Evolutionary conservation across 2,888 invertebrate genomes (phyloP), one percentile per base, ranked within the genome.

Genomic region (Volucella inflata): DNA sequence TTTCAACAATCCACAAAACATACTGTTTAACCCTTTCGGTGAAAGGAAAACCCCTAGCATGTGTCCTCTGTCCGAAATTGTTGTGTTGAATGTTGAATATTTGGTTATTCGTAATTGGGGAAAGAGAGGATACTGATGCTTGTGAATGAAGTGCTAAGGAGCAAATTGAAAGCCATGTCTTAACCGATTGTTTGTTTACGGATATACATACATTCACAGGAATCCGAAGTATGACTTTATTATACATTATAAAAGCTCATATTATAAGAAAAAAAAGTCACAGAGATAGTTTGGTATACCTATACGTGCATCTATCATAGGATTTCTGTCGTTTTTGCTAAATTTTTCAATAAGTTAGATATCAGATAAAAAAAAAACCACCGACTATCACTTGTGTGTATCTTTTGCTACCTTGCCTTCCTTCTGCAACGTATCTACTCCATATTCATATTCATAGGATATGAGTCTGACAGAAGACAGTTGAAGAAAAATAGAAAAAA

Each of bases 391-490:
- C 70, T 59, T 76, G 50, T 64, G 65, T 57, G 38, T 64, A 76
- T 64, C 46, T 59, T 17, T 38, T 42, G 21, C 53, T 16, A 38
- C 36, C 11, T 16, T 59, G 50, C 51, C 30, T 46, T 65, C 30
- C 16, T 40, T 38, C 12, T 77, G 62, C 57, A 65, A 51, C 51
- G 62, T 74, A 36, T 21, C 51, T 65, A 57, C 75, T 65, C 65
- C 59, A 55, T 42, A 75, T 59, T 75, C 75, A 79, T 79, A 84
- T 75, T 84, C 83, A 75, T 65, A 71, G 79, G 83, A 75, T 55
- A 76, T 60, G 59, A 80, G 75, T 75, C 75, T 59, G 75, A 76
- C 60, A 60, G 65, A 65, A 48, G 53, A 59, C 48, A 53, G 44
- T 30, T 30, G 30, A 3, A 30, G 30, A 30, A 30, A 55, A 53